A percentile compares a stretch with the other conserved stretches of the same genome.
These are phyloP conservation scores for Lucifuga dentata DNA, from an alignment of 2,113 vertebrate genomes.

Conservation along the genomic window DNA sequence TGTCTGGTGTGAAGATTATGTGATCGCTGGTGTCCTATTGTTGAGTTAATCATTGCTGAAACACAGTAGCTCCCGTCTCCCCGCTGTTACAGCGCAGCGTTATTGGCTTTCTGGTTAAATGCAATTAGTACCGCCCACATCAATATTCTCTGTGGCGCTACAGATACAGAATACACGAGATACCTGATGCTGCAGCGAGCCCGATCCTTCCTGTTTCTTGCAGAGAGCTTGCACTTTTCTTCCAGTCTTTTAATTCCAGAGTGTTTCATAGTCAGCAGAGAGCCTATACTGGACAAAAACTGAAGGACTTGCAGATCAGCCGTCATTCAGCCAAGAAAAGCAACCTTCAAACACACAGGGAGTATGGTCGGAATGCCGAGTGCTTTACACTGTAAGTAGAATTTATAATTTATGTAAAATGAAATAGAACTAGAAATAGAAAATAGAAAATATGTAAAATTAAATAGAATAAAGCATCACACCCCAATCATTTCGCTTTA, in stretches of 20 bases:
- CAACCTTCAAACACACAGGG: conserved; percentile 9
- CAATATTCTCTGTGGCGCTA: neutral
- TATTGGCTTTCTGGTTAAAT: conserved; percentile 38
- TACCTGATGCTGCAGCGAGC: conserved; percentile 17
- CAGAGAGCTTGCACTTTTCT: neutral
- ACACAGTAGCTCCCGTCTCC: conserved; percentile 13
- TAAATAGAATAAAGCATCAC: too few relatives aligned
- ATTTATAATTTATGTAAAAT: neutral
- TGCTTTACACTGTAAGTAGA: conserved; percentile 72
- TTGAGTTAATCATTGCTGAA: conserved; percentile 54
- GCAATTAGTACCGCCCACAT: conserved; percentile 37
- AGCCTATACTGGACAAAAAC: neutral
- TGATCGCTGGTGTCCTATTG: conserved; percentile 45
- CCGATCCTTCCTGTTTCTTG: conserved; percentile 1
- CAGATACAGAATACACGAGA: neutral
- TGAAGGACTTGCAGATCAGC: neutral
- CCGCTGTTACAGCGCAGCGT: conserved; percentile 22
- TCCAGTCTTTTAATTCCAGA: neutral
- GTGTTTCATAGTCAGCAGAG: neutral
- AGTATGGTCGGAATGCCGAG: conserved; percentile 77
- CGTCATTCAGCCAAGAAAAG: conserved; percentile 1
- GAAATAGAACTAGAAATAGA: too few relatives aligned
- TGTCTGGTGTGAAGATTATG: conserved; percentile 65
- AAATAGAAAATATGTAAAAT: too few relatives aligned
- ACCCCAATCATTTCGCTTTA: too few relatives aligned